A percentile compares a stretch with the other conserved stretches of the same genome.
phyloP scores from a whole-genome alignment of 2,113 vertebrate species.

The Onychostruthus taczanowskii region DNA sequence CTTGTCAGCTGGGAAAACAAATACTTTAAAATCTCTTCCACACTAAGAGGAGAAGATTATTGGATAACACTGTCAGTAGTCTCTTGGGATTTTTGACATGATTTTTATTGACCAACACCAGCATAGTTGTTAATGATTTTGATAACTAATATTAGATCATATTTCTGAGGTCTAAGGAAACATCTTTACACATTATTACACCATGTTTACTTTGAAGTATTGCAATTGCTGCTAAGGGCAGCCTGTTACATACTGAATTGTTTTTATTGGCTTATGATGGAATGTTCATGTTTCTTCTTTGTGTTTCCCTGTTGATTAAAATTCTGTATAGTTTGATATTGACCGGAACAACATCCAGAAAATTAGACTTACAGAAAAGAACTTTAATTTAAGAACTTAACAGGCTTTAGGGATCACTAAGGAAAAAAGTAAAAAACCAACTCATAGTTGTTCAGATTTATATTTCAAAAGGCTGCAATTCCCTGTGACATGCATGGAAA shows the following conservation, averaged over 20 bases:
- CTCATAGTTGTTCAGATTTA: background rate
- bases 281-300: background rate
- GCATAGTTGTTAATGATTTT: background rate
- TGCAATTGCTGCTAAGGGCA: background rate
- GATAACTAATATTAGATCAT: background rate
- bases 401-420: background rate
- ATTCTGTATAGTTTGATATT: background rate
- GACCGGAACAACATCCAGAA: background rate
- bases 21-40: background rate
- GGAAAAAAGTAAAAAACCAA: background rate
- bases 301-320: background rate
- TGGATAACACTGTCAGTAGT: background rate
- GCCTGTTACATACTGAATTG: background rate
- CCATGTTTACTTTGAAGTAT: background rate
- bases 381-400: background rate
- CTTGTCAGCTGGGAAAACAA: slow-evolving; percentile 12
- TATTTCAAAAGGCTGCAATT: background rate
- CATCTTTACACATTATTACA: background rate
- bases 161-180: background rate
- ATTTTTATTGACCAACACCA: slow-evolving; percentile 1
- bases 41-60: background rate
- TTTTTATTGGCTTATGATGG: background rate
- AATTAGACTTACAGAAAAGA: background rate
- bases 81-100: background rate
- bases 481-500: background rate